A percentile compares a stretch with the other conserved stretches of the same genome.
Conservation (phyloP, 1,140 invertebrate species). For the Drosophila biarmipes region DNA sequence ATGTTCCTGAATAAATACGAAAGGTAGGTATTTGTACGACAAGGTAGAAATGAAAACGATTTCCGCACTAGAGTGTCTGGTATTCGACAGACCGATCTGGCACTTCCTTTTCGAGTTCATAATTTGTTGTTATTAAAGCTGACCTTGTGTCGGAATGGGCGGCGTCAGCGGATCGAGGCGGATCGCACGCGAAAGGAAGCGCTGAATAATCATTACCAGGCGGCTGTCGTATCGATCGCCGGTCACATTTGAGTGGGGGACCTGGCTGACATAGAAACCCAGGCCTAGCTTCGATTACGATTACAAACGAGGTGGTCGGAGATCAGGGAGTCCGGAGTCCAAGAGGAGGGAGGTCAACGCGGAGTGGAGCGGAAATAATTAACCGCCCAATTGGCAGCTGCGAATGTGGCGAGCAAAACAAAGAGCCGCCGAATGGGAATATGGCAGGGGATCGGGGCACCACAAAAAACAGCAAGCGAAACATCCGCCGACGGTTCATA, state of each 20-base stretch:
- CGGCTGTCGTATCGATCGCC: constrained; percentile 69
- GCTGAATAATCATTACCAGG: constrained; percentile 72
- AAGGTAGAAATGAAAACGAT: not conserved
- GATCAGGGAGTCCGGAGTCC: constrained; percentile 11
- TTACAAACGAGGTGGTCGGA: constrained; percentile 39
- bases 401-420: constrained; percentile 73
- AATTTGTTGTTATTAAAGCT: constrained; percentile 79
- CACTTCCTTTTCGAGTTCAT: constrained; percentile 27
- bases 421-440: constrained; percentile 42
- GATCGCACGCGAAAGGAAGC: constrained; percentile 75
- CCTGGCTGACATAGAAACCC: constrained; percentile 66
- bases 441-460: constrained; percentile 20
- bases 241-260: constrained; percentile 42
- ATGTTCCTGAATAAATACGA: no score
- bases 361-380: constrained; percentile 60
- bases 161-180: constrained; percentile 30
- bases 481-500: constrained; percentile 49
- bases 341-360: constrained; percentile 15
- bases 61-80: not conserved
- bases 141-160: constrained; percentile 68
- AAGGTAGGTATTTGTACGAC: no score
- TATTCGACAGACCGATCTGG: not conserved
- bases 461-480: constrained; percentile 28
- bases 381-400: constrained; percentile 56
- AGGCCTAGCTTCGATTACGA: constrained; percentile 64